phyloP scores from a whole-genome alignment of 23 tunicate genomes.

The Trididemnum nubilum region DNA sequence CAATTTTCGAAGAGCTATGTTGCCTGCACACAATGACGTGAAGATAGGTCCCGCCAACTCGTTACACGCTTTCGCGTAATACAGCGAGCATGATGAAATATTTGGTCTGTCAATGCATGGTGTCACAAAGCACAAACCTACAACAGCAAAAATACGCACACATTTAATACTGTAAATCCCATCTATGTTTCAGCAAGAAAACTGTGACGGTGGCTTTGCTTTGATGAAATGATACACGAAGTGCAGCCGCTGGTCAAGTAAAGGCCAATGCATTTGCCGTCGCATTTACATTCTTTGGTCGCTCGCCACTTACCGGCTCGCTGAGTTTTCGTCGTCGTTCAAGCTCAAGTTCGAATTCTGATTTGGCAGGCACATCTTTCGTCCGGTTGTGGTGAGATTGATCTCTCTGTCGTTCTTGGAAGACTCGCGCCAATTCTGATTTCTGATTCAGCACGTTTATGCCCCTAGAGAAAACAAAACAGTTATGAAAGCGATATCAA shows the following conservation, averaged over 20 bases:
- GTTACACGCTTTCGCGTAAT: background rate
- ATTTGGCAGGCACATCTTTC: conserved; percentile 6
- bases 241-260: too few relatives aligned
- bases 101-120: too few relatives aligned
- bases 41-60: background rate
- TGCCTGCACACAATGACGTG: background rate
- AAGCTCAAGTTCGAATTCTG: conserved; percentile 60
- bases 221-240: too few relatives aligned
- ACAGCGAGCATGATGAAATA: background rate
- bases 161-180: too few relatives aligned
- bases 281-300: too few relatives aligned
- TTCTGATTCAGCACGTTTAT: conserved; percentile 82
- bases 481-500: background rate
- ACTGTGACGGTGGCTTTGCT: too few relatives aligned
- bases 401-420: conserved; percentile 53
- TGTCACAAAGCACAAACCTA: too few relatives aligned
- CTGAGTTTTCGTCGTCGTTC: conserved; percentile 55
- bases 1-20: background rate
- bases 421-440: conserved; percentile 57
- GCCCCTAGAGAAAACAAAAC: conserved; percentile 43
- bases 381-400: conserved; percentile 24
- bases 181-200: too few relatives aligned
- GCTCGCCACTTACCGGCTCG: conserved; percentile 50
- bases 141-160: too few relatives aligned
- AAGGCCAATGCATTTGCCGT: too few relatives aligned